Evolutionary conservation across 23 tunicate genomes (phyloP).

Genomic region (Oikopleura albicans): DNA sequence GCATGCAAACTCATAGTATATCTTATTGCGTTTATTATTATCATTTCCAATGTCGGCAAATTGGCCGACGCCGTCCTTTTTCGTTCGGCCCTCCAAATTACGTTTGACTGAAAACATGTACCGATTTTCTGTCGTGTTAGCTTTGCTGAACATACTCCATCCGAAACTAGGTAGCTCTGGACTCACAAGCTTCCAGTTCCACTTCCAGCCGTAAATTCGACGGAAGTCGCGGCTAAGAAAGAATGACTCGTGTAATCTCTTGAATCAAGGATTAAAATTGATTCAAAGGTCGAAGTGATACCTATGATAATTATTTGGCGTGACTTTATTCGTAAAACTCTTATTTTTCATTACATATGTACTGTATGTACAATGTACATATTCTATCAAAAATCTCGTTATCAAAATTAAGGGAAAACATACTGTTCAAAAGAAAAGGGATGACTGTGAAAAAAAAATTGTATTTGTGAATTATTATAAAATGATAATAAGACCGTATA

Average conservation of each 20-base stretch:
- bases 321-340: too few species aligned
- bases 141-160: background rate
- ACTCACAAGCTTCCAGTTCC: background rate
- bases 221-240: background rate
- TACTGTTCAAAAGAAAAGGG: too few species aligned
- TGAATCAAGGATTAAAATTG: too few species aligned
- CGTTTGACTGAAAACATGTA: background rate
- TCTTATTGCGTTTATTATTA: background rate
- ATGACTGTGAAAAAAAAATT: too few species aligned
- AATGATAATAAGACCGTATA: too few species aligned
- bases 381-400: too few species aligned
- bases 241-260: background rate
- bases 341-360: too few species aligned
- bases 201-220: background rate
- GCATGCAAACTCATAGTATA: conserved; percentile 9
- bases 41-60: background rate
- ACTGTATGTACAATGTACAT: too few species aligned
- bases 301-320: too few species aligned
- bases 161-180: background rate
- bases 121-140: background rate
- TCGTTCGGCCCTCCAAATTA: background rate
- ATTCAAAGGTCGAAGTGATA: too few species aligned
- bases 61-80: background rate
- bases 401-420: too few species aligned
- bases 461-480: too few species aligned